Base-by-base conservation (phyloP, 2,113 vertebrate species). In the Ctenodactylus gundi region DNA sequence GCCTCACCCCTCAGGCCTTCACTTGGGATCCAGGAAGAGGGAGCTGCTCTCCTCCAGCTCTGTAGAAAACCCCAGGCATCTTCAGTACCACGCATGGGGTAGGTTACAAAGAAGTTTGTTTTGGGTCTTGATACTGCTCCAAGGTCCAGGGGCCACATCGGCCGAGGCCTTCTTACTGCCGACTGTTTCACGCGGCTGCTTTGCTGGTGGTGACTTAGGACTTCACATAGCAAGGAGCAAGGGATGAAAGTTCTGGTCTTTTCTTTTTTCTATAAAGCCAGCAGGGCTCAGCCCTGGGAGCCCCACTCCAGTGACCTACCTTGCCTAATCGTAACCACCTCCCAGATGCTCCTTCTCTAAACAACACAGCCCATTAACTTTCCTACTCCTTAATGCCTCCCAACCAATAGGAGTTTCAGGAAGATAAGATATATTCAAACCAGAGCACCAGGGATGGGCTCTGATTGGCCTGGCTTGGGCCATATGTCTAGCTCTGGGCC, bases 391-490 rank as follows among this genome's bases (percentile, higher is more conserved):
- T 1, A n/a, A 60, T 23, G 12, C 9, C 55, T 73, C 20, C 53
- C 60, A 68, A 27, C 31, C 31, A 18, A 13, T 14, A 49, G 17
- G 44, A 62, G 25, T 64, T 76, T 62, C 84, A 29, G 55, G n/a
- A 14, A 1, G 2, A 46, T 21, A 58, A 73, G 46, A 39, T 4
- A 13, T 39, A 53, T 29, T 34, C n/a, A 39, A 65, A 65, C 46
- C 17, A 5, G 0, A 13, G 27, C 10, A 14, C 27, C 76, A 57
- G 39, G 39, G 57, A 86, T 83, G 81, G 18, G 6, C 57, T 88
- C 49, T 84, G 92, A 85, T 84, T 92, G 92, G 85, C 36, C 41
- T 53, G 41, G 23, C 51, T 64, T 55, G n/a, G 65, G 80, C 76
- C 85, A 85, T 73, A 7, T 46, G 70, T 31, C 25, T 44, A 49